A percentile compares a stretch with the other conserved stretches of the same genome.
Evolutionary conservation across 2,888 invertebrate species (phyloP).

Genomic region (Platycheirus rosarum): DNA sequence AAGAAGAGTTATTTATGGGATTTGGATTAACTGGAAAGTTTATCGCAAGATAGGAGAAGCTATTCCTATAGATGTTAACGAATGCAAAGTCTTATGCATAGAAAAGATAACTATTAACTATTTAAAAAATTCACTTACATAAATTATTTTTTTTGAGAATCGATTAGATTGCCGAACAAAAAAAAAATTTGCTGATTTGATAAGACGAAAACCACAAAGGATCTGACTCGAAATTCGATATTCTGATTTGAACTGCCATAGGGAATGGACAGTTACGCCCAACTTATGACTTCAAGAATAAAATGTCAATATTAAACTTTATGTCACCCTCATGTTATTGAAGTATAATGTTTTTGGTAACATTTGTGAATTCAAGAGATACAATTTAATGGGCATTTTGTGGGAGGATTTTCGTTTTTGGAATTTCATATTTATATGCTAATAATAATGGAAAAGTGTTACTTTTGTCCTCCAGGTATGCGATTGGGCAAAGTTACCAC

Average conservation of each 20-base stretch:
- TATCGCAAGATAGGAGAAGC: too few species aligned
- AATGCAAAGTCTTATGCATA: too few species aligned
- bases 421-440: slow-evolving; percentile 71
- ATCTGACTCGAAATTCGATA: slow-evolving; percentile 53
- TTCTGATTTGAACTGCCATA: slow-evolving; percentile 31
- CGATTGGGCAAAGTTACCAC: slow-evolving; percentile 22
- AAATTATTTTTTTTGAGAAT: too few species aligned
- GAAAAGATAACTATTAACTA: too few species aligned
- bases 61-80: too few species aligned
- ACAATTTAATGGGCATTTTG: slow-evolving; percentile 51
- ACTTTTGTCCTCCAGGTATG: slow-evolving; percentile 44
- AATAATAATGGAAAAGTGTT: slow-evolving; percentile 51
- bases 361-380: slow-evolving; percentile 70
- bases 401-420: slow-evolving; percentile 49
- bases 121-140: too few species aligned
- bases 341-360: slow-evolving; percentile 35
- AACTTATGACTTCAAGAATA: slow-evolving; percentile 48
- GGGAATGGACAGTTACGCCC: slow-evolving; percentile 61
- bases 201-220: neutral
- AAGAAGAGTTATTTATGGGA: too few species aligned
- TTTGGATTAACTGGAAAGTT: too few species aligned
- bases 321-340: slow-evolving; percentile 11
- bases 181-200: too few species aligned
- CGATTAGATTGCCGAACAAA: too few species aligned
- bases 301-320: slow-evolving; percentile 50